Conservation (phyloP, 2,888 invertebrate species). For the Drosophila monieri region DNA sequence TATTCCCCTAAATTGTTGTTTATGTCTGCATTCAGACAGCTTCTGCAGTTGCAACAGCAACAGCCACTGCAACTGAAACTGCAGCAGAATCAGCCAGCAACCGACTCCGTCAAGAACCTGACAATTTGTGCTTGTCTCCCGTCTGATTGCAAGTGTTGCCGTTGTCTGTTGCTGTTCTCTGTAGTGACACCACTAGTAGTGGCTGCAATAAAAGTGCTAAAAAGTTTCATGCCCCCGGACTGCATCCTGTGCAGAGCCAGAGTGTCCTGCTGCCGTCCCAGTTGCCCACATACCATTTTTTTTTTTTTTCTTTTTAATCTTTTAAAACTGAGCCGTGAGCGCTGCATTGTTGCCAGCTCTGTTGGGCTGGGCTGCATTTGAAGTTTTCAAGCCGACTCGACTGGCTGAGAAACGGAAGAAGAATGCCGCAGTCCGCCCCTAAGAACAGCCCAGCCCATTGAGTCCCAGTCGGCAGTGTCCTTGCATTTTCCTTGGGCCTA, state of each 20-base stretch:
- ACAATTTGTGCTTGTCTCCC: slow-evolving; percentile 67
- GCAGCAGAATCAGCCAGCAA: slow-evolving; percentile 31
- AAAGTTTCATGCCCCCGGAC: slow-evolving; percentile 74
- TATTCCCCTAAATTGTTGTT: slow-evolving; percentile 40
- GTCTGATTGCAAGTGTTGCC: slow-evolving; percentile 45
- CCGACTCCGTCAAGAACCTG: slow-evolving; percentile 66
- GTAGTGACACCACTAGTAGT: slow-evolving; percentile 33
- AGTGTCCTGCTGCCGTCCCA: slow-evolving; percentile 15
- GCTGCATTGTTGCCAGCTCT: slow-evolving; percentile 32
- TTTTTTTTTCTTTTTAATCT: slow-evolving; percentile 49
- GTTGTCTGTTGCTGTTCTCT: background rate
- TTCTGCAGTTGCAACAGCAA: slow-evolving; percentile 11
- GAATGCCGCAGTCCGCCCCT: slow-evolving; percentile 18
- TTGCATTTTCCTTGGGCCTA: slow-evolving; percentile 45
- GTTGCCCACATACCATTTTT: slow-evolving; percentile 53
- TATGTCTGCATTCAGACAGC: slow-evolving; percentile 37
- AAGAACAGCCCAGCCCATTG: slow-evolving; percentile 7
- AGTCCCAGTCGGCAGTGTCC: slow-evolving; percentile 17
- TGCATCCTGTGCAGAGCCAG: slow-evolving; percentile 61
- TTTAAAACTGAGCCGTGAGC: slow-evolving; percentile 52
- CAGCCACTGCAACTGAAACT: slow-evolving; percentile 17
- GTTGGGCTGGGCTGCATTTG: slow-evolving; percentile 40
- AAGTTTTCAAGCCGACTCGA: slow-evolving; percentile 50
- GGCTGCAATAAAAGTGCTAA: slow-evolving; percentile 71
- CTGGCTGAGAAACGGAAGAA: slow-evolving; percentile 13